Conservation (phyloP, 2,888 invertebrate genomes). For the Darwinula stevensoni region DNA sequence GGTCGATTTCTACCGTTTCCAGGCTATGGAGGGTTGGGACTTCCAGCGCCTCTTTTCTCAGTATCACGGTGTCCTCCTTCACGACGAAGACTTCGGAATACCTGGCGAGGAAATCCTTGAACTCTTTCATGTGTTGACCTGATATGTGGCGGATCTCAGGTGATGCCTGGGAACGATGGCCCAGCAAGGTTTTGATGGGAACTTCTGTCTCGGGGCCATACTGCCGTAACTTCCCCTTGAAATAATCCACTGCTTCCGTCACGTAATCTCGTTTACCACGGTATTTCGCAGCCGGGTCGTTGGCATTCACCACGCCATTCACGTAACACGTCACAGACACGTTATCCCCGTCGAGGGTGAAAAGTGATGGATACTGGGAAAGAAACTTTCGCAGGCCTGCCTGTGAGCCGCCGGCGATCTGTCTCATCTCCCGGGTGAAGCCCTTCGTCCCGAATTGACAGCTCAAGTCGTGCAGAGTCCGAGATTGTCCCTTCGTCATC, state of each 20-base stretch:
- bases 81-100: constrained; percentile 58
- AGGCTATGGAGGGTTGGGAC: background rate
- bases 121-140: constrained; percentile 74
- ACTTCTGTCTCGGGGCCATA: constrained; percentile 89
- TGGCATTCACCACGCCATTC: constrained; percentile 19
- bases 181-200: constrained; percentile 79
- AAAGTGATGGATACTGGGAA: constrained; percentile 80
- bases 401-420: constrained; percentile 61
- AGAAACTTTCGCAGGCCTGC: constrained; percentile 89
- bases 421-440: constrained; percentile 95
- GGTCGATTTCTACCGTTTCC: constrained; percentile 9
- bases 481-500: constrained; percentile 68
- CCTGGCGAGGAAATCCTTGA: constrained; percentile 55
- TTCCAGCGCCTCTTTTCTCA: constrained; percentile 26
- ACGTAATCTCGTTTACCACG: constrained; percentile 47
- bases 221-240: constrained; percentile 70
- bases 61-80: constrained; percentile 48
- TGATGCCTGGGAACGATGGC: constrained; percentile 82
- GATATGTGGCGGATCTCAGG: constrained; percentile 91
- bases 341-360: constrained; percentile 64
- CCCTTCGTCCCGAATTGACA: constrained; percentile 98
- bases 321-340: constrained; percentile 18
- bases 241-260: constrained; percentile 89
- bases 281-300: constrained; percentile 6
- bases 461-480: constrained; percentile 86